phyloP scores from a whole-genome alignment of 2,113 vertebrate species.

The Proteles cristata region DNA sequence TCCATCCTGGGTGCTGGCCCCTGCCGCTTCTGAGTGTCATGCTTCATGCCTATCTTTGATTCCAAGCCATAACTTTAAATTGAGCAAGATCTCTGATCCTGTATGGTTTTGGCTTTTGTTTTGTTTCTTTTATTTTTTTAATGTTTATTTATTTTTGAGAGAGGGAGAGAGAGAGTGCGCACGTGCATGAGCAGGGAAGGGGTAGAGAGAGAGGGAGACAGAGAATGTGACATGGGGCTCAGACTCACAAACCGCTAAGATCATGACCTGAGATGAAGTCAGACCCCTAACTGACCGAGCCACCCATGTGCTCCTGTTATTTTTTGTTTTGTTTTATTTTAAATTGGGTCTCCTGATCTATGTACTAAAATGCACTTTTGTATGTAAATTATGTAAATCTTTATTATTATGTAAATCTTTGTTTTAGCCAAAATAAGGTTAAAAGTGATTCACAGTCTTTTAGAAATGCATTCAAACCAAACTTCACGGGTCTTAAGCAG shows the following conservation, averaged over 20 bases:
- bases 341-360: neutral
- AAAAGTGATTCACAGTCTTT: neutral
- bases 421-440: neutral
- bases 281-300: no score
- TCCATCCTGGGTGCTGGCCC: neutral
- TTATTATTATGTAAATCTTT: neutral
- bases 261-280: no score
- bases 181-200: no score
- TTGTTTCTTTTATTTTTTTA: neutral
- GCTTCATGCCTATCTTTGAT: neutral
- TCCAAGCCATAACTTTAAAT: neutral
- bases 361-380: neutral
- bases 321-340: neutral
- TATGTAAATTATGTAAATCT: neutral
- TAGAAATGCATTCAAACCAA: neutral
- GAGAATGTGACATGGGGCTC: no score
- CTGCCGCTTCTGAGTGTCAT: neutral
- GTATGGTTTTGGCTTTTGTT: neutral
- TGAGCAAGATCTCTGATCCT: neutral
- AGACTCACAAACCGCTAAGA: no score
- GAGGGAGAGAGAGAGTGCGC: no score
- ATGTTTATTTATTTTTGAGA: neutral
- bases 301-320: no score
- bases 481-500: neutral
- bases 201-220: no score